phyloP scores from a whole-genome alignment of 2,797 vertebrate genomes.

The Syngnathus rostellatus region DNA sequence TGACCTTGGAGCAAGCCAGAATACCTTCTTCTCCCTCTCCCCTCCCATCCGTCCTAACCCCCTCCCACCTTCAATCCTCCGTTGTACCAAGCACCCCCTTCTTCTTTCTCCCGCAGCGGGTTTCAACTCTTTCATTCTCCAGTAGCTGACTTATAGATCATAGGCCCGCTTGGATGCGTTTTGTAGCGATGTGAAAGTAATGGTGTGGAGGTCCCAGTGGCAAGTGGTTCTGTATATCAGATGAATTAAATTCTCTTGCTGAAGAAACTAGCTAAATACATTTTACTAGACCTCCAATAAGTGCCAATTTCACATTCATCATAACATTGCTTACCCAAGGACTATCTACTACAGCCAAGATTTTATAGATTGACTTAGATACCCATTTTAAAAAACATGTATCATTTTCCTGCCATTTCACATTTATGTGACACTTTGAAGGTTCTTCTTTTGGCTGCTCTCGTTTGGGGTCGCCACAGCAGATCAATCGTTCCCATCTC shows the following conservation, averaged over 20 bases:
- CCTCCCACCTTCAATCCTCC: slow-evolving; percentile 5
- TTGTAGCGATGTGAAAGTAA: not conserved
- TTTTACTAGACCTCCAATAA: not conserved
- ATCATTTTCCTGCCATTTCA: too few species aligned
- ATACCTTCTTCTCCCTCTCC: slow-evolving; percentile 19
- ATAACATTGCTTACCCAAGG: not conserved
- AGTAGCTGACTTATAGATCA: slow-evolving; percentile 26
- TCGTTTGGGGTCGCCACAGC: too few species aligned
- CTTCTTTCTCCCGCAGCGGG: slow-evolving; percentile 9
- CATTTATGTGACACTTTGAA: too few species aligned
- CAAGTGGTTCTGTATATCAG: slow-evolving; percentile 1
- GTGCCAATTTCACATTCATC: not conserved
- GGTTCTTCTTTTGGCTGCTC: too few species aligned
- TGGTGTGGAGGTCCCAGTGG: not conserved
- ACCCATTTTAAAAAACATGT: too few species aligned
- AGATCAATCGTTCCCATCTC: too few species aligned
- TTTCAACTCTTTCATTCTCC: slow-evolving; percentile 15
- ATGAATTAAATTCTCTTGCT: not conserved
- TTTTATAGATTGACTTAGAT: not conserved
- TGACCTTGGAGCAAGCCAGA: slow-evolving; percentile 65
- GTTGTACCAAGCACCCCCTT: not conserved
- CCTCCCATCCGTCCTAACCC: slow-evolving; percentile 21
- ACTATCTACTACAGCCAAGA: not conserved
- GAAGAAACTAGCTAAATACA: not conserved
- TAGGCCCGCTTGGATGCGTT: slow-evolving; percentile 1